Conservation (phyloP, 2,797 vertebrate species). For the Pitangus sulphuratus region DNA sequence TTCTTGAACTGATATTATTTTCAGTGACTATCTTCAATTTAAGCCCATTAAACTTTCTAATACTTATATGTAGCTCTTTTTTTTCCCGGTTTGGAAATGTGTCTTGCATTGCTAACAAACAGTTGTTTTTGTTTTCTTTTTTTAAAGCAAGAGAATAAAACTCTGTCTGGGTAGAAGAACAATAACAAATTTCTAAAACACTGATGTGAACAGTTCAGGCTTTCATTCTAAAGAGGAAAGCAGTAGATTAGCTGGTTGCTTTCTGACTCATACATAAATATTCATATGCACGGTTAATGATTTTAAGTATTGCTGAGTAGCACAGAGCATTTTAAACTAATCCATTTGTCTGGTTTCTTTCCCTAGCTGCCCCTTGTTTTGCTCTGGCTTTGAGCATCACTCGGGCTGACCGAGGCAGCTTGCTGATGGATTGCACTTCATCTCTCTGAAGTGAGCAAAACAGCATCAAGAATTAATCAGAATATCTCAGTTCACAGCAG, state of each 20-base stretch:
- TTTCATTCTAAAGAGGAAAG: background rate
- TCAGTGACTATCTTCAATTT: background rate
- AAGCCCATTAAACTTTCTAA: background rate
- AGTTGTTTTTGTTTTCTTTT: background rate
- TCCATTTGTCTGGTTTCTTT: background rate
- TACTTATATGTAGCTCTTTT: background rate
- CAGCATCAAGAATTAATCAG: background rate
- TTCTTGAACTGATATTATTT: background rate
- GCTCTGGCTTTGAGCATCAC: background rate
- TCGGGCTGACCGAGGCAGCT: background rate
- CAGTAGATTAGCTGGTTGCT: background rate
- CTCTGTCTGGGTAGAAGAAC: background rate
- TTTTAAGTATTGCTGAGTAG: background rate
- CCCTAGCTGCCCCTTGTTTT: background rate
- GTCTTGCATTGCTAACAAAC: background rate
- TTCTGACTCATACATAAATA: background rate
- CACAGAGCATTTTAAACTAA: background rate
- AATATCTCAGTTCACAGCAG: background rate
- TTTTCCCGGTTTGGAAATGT: background rate
- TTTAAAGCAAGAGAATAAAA: background rate
- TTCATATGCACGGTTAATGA: accelerated
- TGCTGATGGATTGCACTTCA: background rate
- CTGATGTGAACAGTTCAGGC: background rate
- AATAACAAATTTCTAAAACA: background rate
- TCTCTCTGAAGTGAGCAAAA: background rate